Conservation (phyloP, 2,113 vertebrate genomes). For the Ptyas mucosa region DNA sequence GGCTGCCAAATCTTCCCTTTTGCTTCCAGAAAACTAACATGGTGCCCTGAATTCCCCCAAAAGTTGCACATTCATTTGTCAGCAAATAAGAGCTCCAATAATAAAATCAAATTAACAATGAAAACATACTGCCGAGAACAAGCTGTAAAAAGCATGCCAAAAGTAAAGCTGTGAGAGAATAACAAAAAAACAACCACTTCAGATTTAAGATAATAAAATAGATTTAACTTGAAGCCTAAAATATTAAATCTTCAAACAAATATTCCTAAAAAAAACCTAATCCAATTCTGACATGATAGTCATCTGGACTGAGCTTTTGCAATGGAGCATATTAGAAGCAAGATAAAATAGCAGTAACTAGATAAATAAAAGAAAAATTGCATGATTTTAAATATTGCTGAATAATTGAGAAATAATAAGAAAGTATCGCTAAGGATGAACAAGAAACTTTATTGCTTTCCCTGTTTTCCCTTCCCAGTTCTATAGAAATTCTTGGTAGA, state of each 20-base stretch:
- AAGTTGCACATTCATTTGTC: background rate
- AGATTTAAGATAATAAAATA: background rate
- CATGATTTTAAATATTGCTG: background rate
- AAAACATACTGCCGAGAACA: background rate
- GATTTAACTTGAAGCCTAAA: background rate
- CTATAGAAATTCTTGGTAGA: background rate
- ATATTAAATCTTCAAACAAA: background rate
- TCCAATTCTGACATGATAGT: background rate
- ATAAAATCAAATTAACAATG: background rate
- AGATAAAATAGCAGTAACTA: background rate
- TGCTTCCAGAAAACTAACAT: background rate
- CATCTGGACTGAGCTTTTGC: background rate
- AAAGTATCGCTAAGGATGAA: background rate
- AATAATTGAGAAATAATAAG: constrained; percentile 3
- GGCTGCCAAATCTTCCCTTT: background rate
- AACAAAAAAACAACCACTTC: background rate
- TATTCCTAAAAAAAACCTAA: background rate
- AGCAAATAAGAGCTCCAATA: background rate
- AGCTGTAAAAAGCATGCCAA: background rate
- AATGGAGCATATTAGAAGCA: background rate
- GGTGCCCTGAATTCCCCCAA: background rate
- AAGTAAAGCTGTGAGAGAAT: background rate
- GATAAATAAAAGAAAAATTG: background rate
- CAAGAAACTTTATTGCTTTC: background rate
- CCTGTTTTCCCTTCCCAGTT: constrained; percentile 37